A percentile compares a stretch with the other conserved stretches of the same genome.
These are phyloP conservation scores for Drosophila trapezifrons DNA, from an alignment of 1,140 invertebrate species.

Conservation along the genomic window DNA sequence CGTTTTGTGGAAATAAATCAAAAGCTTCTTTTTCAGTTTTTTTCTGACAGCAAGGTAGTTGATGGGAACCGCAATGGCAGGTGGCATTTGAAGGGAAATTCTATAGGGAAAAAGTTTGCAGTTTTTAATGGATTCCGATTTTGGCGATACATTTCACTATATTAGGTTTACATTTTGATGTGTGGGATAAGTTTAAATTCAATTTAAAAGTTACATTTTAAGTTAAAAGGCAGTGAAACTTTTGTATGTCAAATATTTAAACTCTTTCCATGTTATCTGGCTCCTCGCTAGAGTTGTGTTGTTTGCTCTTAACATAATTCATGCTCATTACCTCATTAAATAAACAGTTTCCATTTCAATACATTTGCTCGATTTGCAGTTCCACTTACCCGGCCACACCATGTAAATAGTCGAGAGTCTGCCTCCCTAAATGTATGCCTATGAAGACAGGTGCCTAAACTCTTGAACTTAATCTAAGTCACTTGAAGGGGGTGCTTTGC, in stretches of 20 bases:
- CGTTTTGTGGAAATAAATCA: constrained; percentile 13
- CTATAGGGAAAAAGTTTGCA: not conserved
- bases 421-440: constrained; percentile 14
- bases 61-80: not conserved
- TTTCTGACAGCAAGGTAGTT: not conserved
- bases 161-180: not conserved
- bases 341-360: constrained; percentile 51
- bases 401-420: constrained; percentile 26
- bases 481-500: constrained; percentile 5
- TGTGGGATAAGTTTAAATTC: not conserved
- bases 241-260: not conserved
- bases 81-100: constrained; percentile 4
- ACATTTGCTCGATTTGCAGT: constrained; percentile 35
- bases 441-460: not conserved
- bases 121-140: constrained; percentile 3
- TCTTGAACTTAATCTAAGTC: not conserved
- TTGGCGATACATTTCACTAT: not conserved
- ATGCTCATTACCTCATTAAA: constrained; percentile 34
- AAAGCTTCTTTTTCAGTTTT: constrained; percentile 13
- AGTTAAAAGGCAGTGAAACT: not conserved
- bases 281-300: not conserved
- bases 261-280: not conserved
- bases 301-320: constrained; percentile 19
- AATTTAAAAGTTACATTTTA: not conserved
- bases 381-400: not conserved